Evolutionary conservation across 2,113 vertebrate species (phyloP).

Genomic region (Apaloderma vittatum): DNA sequence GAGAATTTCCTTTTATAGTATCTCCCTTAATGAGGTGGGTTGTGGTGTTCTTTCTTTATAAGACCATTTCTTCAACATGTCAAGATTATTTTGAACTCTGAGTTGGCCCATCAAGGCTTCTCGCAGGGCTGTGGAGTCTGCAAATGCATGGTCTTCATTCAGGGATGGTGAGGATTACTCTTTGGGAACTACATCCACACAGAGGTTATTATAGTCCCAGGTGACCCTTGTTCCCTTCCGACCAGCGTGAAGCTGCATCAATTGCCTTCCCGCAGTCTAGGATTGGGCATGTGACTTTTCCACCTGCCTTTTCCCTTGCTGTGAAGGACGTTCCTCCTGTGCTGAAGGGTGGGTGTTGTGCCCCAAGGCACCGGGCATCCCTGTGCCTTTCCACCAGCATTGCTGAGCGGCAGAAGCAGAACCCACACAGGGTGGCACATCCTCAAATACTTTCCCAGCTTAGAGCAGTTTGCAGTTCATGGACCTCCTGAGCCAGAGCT

Average conservation of each 20-base stretch:
- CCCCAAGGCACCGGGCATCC: neutral
- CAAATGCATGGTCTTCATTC: neutral
- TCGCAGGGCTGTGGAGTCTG: neutral
- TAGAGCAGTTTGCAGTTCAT: neutral
- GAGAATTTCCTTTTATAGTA: neutral
- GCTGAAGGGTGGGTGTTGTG: neutral
- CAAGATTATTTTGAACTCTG: neutral
- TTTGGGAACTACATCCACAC: neutral
- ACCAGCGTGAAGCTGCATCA: neutral
- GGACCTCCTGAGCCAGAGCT: neutral
- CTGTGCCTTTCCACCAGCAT: neutral
- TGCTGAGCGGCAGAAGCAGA: neutral
- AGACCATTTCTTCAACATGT: neutral
- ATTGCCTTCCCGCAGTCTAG: neutral
- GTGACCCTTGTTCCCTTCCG: neutral
- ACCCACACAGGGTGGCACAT: slow-evolving; percentile 10
- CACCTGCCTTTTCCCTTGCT: neutral
- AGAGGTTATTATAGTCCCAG: neutral
- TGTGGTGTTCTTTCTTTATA: neutral
- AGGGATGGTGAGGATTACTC: neutral
- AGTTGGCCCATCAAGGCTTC: neutral
- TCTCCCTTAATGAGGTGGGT: neutral
- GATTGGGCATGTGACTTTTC: accelerated
- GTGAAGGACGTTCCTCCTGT: neutral
- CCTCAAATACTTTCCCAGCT: slow-evolving; percentile 18